A percentile compares a stretch with the other conserved stretches of the same genome.
Conservation (phyloP, 1,140 invertebrate species). For the Hypothenemus hampei region DNA sequence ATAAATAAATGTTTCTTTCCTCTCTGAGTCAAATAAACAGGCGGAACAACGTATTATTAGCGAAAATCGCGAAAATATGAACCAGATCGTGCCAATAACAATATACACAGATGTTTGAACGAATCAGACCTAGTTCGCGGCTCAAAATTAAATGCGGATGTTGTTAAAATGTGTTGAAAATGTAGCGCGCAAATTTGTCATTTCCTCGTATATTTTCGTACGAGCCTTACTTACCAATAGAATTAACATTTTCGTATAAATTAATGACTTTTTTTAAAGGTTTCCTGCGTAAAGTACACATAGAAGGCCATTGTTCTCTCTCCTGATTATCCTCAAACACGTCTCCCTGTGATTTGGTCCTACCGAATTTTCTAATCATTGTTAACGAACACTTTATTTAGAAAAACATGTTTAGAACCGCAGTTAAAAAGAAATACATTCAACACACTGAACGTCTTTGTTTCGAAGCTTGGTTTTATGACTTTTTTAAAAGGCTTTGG, state of each 20-base stretch:
- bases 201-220: not conserved
- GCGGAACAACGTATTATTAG: not conserved
- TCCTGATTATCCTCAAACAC: not conserved
- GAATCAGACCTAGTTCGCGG: too few relatives aligned
- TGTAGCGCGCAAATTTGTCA: not conserved
- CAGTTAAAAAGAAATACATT: too few relatives aligned
- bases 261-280: not conserved
- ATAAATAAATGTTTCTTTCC: too few relatives aligned
- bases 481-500: conserved; percentile 1
- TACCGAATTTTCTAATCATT: not conserved
- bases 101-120: conserved; percentile 2
- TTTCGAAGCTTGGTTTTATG: not conserved
- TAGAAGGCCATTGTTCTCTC: not conserved
- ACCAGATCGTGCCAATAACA: conserved; percentile 2
- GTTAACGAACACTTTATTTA: not conserved
- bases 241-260: not conserved
- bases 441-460: conserved; percentile 7
- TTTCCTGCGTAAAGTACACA: conserved; percentile 3
- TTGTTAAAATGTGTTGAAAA: too few relatives aligned
- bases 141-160: too few relatives aligned
- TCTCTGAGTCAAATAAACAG: too few relatives aligned
- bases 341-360: not conserved
- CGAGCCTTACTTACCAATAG: not conserved
- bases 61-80: conserved; percentile 14
- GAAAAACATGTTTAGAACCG: too few relatives aligned